These are phyloP conservation scores for Chionoecetes opilio DNA, from an alignment of 1,140 invertebrate species.

Conservation along the genomic window DNA sequence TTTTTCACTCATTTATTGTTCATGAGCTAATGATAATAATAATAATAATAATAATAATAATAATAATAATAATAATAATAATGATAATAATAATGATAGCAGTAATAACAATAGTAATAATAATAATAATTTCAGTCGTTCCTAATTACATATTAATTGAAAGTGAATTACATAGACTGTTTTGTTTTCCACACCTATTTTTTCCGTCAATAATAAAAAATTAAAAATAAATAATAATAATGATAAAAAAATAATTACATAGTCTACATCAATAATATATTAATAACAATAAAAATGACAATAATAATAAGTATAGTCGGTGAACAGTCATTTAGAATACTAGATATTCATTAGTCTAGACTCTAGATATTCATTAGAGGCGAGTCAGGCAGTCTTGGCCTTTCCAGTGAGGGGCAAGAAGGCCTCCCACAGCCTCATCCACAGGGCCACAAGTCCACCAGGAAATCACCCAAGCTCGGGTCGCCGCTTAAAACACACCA, in stretches of 20 bases:
- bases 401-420: too few relatives aligned
- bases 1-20: too few relatives aligned
- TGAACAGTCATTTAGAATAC: background rate
- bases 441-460: background rate
- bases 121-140: too few relatives aligned
- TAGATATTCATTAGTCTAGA: background rate
- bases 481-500: background rate
- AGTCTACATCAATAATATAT: too few relatives aligned
- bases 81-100: background rate
- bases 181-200: too few relatives aligned
- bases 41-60: constrained; percentile 33
- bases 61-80: background rate
- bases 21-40: background rate
- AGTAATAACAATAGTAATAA: too few relatives aligned
- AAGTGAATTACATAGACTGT: too few relatives aligned
- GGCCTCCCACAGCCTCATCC: background rate
- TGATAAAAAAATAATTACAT: background rate
- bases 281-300: too few relatives aligned
- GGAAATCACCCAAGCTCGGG: background rate
- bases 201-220: background rate
- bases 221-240: background rate
- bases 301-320: too few relatives aligned
- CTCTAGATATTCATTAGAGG: background rate
- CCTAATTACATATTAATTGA: too few relatives aligned
- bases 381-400: too few relatives aligned